Base-by-base conservation (phyloP, 2,888 invertebrate genomes). In the Agelastica alni region DNA sequence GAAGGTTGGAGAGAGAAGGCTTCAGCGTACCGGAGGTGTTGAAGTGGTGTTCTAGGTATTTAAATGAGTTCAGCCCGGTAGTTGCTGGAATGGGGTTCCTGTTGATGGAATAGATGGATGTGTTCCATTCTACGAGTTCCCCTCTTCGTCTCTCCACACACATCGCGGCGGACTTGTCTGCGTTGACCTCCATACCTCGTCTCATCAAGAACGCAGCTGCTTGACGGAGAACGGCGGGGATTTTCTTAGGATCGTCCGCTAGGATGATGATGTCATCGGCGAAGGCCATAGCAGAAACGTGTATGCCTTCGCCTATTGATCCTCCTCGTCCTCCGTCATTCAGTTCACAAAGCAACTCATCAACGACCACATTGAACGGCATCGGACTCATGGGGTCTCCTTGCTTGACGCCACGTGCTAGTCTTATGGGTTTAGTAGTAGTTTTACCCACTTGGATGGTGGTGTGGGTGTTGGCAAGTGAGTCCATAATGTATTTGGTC, bases 381-480 rank as follows among this genome's bases (percentile, higher is more conserved):
- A 66, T 1, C 0, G 68, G 67, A 9, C 73, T 72, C 9, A 77
- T 56, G 0, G 75, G 75, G 53, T 76, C 75, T 0, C 76, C 77
- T 59, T 78, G 78, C 6, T 72, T 67, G 2, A 77, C 76, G 0
- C 76, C 75, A 16, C 71, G 64, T 0, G 12, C 42, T 2, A 68
- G 54, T 1, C 3, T 17, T 5, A 70, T 61, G 2, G 37, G 16
- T 6, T 22, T 22, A 1, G 31, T 49, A 1, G 18, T 14, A 3
- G 31, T 14, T 13, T 9, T 10, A 10, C 17, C 20, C n/a, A 16
- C 2, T 10, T 13, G n/a, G 39, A 14, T 17, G 16, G n/a, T 20
- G 17, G 39, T 13, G 18, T 17, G 20, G 39, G 39, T 28, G 10
- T 28, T 28, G 3, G 28, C 3, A 9, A 28, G 4, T 28, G 28